Evolutionary conservation across 1,140 invertebrate species (phyloP).

Genomic region (Eciton burchellii): DNA sequence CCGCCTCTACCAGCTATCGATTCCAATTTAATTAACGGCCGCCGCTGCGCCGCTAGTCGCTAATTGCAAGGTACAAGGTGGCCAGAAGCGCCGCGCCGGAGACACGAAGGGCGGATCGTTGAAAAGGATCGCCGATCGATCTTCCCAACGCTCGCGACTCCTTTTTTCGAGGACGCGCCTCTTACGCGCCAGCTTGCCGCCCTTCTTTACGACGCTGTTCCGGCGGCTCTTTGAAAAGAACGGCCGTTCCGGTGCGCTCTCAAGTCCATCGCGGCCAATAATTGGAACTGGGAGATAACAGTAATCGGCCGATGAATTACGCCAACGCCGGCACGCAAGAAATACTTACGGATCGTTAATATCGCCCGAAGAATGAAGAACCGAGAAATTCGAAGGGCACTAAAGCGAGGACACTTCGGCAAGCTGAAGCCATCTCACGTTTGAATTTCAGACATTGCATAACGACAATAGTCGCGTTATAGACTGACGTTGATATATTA

Average conservation of each 20-base stretch:
- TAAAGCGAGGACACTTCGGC: neutral
- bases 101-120: conserved; percentile 69
- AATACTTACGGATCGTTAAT: conserved; percentile 39
- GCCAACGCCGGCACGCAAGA: conserved; percentile 14
- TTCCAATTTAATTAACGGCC: conserved; percentile 83
- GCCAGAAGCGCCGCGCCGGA: conserved; percentile 50
- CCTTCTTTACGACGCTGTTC: conserved; percentile 34
- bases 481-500: no score
- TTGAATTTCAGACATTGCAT: conserved; percentile 5
- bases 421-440: neutral
- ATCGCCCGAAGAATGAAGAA: neutral
- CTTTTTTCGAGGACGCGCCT: conserved; percentile 62
- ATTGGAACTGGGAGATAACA: conserved; percentile 48
- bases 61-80: conserved; percentile 80
- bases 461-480: neutral
- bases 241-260: neutral
- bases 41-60: conserved; percentile 79
- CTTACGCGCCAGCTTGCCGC: conserved; percentile 4
- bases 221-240: conserved; percentile 35
- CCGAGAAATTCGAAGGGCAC: neutral
- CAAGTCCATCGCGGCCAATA: conserved; percentile 25
- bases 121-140: conserved; percentile 74
- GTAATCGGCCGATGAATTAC: conserved; percentile 33
- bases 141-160: conserved; percentile 70
- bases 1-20: conserved; percentile 73